Evolutionary conservation across 2,888 invertebrate species (phyloP), one percentile per base, ranked within the genome.

Genomic region (Neocrepidodera transversa): DNA sequence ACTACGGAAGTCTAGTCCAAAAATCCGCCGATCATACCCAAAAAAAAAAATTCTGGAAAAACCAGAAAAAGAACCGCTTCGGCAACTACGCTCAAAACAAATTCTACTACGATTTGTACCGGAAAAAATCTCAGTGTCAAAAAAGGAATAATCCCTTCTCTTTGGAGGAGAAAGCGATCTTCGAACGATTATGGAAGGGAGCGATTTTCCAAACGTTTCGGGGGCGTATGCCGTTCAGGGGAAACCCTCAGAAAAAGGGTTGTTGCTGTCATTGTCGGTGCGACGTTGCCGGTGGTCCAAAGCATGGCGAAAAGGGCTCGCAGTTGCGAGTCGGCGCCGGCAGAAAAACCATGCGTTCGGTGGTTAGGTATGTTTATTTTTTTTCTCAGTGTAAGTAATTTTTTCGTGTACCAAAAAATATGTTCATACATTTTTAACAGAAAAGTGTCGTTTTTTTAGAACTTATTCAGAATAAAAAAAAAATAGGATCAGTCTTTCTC

Each of bases 131-230:
- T 6, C 58, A 49, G 20, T 36, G 45, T 18, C 13, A 17, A 13
- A 53, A 49, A 59, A 65, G 59, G 14, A 52, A 61, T 16, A 79
- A 79, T 66, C 78, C 82, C 6, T 80, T 79, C 49, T 78, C 80
- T n/a, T 78, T 80, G 0, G 85, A 86, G 70, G 85, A 88, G 69
- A 82, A 87, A 61, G 82, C 86, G 30, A 85, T 89, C 55, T 90
- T 90, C 77, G 89, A 90, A 71, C 82, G 88, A 14, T 81, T 90
- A 50, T 90, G 90, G 90, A 84, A 87, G 38, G 89, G 89, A 54
- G 79, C 80, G 2, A 67, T 80, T 23, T 77, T 76, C 63, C 79
- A 80, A 66, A 78, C 79, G 10, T 66, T 79, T 40, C 78, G 76
- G 11, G 68, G 71, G 11, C 68, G 69, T 35, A 50, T 50, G 53